Conservation (phyloP, 1,140 invertebrate genomes). For the Cyphomyrmex costatus region DNA sequence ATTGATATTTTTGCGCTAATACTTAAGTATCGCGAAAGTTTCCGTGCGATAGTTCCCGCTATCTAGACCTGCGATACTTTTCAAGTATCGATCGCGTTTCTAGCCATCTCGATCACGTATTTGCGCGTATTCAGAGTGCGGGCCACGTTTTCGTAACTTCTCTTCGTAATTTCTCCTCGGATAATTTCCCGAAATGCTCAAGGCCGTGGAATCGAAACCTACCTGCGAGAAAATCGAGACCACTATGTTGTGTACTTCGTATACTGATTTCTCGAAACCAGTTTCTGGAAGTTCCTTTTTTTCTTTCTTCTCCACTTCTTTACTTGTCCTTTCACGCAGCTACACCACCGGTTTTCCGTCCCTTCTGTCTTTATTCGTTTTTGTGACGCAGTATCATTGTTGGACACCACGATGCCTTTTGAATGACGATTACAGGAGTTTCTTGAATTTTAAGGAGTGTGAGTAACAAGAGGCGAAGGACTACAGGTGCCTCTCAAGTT, state of each 20-base stretch:
- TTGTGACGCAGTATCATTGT: neutral
- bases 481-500: conserved; percentile 10
- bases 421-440: neutral
- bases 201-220: conserved; percentile 45
- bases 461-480: conserved; percentile 11
- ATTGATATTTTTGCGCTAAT: conserved; percentile 39
- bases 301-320: neutral
- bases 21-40: conserved; percentile 28
- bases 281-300: conserved; percentile 38
- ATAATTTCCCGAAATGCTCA: conserved; percentile 45
- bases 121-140: conserved; percentile 32
- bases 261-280: conserved; percentile 48
- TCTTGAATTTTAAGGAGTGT: conserved; percentile 23
- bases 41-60: neutral
- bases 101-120: neutral
- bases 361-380: neutral
- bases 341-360: too few relatives aligned
- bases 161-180: neutral
- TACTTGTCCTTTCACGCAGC: conserved; percentile 15
- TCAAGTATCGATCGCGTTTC: conserved; percentile 39
- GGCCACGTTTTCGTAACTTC: conserved; percentile 59
- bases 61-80: conserved; percentile 35
- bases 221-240: conserved; percentile 7
- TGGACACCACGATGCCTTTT: neutral
- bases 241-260: neutral